These are phyloP conservation scores for Cebidichthys violaceus DNA, from an alignment of 2,113 vertebrate genomes.

Conservation along the genomic window DNA sequence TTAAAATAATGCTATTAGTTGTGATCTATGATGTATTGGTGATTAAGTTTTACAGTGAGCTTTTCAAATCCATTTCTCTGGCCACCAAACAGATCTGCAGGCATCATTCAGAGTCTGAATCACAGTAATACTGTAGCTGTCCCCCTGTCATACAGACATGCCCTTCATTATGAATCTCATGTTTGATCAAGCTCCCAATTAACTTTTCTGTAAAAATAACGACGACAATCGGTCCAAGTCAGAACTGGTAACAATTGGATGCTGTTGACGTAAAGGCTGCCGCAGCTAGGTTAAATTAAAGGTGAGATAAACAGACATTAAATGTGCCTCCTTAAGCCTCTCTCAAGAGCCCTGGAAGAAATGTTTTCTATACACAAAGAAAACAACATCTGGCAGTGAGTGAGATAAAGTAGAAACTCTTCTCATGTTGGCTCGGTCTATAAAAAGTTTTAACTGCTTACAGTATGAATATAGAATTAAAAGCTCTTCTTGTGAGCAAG, in stretches of 20 bases:
- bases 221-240: background rate
- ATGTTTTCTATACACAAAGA: background rate
- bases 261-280: background rate
- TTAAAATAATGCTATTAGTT: constrained; percentile 64
- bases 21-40: constrained; percentile 58
- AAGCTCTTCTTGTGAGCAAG: background rate
- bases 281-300: background rate
- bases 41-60: constrained; percentile 54
- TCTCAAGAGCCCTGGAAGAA: background rate
- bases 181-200: background rate
- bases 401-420: background rate
- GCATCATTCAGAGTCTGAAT: background rate
- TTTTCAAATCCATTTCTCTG: constrained; percentile 33
- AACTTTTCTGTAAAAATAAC: background rate
- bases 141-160: background rate
- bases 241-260: background rate
- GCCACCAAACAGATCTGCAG: constrained; percentile 32
- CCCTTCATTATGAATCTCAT: background rate
- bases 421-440: background rate
- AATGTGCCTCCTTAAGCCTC: background rate
- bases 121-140: background rate
- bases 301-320: background rate
- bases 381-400: background rate
- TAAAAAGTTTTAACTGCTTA: background rate
- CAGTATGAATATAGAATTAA: background rate